Conservation (phyloP, 64 coral and sea anemone species). For the Catalaphyllia jardinei region DNA sequence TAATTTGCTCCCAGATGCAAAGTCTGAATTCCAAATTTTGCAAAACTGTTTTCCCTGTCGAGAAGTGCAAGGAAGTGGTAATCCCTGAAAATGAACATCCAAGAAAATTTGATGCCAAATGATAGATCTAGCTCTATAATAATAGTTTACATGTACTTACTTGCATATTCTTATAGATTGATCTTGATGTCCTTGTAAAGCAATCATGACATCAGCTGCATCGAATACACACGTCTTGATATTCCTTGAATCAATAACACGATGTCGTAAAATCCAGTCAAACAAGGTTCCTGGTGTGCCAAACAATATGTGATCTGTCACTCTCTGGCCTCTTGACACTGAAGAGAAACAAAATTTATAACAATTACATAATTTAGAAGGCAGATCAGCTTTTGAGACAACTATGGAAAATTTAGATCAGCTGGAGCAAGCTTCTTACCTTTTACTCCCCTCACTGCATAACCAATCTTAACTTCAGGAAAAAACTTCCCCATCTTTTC, state of each 20-base stretch:
- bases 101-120: too few species aligned
- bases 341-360: not conserved
- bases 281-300: conserved; percentile 91
- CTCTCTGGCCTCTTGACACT: conserved; percentile 79
- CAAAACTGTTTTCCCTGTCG: too few species aligned
- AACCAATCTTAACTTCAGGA: conserved; percentile 88
- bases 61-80: too few species aligned
- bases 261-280: conserved; percentile 77
- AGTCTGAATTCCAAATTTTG: too few species aligned
- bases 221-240: conserved; percentile 92
- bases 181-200: conserved; percentile 84
- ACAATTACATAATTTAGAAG: too few species aligned
- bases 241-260: conserved; percentile 71
- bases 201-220: conserved; percentile 98
- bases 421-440: conserved; percentile 30
- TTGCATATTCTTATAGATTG: conserved; percentile 97
- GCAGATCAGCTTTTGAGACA: too few species aligned
- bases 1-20: too few species aligned
- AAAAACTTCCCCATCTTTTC: conserved; percentile 93
- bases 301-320: conserved; percentile 86
- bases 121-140: too few species aligned
- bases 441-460: conserved; percentile 85
- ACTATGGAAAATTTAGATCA: too few species aligned
- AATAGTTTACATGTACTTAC: conserved; percentile 58
- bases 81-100: too few species aligned